Evolutionary conservation across 2,797 vertebrate species (phyloP).

Genomic region (Diplodus puntazzo): DNA sequence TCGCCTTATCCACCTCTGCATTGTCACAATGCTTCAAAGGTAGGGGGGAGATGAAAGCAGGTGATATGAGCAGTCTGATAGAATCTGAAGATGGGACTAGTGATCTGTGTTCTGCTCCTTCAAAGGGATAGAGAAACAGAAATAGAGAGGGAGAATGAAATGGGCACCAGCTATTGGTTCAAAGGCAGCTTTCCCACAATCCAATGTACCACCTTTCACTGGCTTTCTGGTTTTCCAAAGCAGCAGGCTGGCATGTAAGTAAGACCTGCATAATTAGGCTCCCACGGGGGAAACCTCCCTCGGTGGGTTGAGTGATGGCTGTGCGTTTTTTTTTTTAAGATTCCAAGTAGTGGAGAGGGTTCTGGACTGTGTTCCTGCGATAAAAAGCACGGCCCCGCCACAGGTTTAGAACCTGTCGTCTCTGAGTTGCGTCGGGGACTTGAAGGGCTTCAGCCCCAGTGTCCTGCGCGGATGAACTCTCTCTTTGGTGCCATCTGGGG

Average conservation of each 20-base stretch:
- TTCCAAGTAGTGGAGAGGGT: slow-evolving; percentile 36
- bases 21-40: slow-evolving; percentile 79
- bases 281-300: slow-evolving; percentile 26
- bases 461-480: slow-evolving; percentile 78
- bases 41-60: slow-evolving; percentile 66
- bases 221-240: slow-evolving; percentile 55
- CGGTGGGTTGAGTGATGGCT: slow-evolving; percentile 12
- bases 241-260: slow-evolving; percentile 56
- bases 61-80: slow-evolving; percentile 71
- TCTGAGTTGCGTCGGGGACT: slow-evolving; percentile 81
- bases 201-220: slow-evolving; percentile 56
- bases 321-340: neutral
- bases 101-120: slow-evolving; percentile 70
- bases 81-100: slow-evolving; percentile 69
- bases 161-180: slow-evolving; percentile 65
- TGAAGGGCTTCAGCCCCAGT: slow-evolving; percentile 86
- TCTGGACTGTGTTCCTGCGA: slow-evolving; percentile 33
- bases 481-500: slow-evolving; percentile 83
- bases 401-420: slow-evolving; percentile 82
- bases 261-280: slow-evolving; percentile 44
- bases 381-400: neutral
- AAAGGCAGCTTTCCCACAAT: slow-evolving; percentile 63
- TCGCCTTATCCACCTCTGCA: slow-evolving; percentile 76
- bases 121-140: slow-evolving; percentile 54
- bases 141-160: slow-evolving; percentile 55